phyloP scores from a whole-genome alignment of 2,113 vertebrate species.

The Anser brachyrhynchus region DNA sequence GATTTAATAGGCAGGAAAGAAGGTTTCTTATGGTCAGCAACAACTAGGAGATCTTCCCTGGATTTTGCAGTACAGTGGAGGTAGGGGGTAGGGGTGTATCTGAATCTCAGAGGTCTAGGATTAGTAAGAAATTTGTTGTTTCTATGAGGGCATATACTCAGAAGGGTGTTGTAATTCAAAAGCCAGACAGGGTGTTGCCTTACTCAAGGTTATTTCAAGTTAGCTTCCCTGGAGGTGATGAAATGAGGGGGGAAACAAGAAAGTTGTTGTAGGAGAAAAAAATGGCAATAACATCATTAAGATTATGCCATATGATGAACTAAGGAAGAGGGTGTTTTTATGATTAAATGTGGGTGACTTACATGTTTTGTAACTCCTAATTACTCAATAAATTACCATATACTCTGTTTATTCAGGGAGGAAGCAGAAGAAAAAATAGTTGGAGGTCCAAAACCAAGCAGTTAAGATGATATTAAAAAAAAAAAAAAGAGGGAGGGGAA shows the following conservation, averaged over 20 bases:
- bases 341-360: conserved; percentile 50
- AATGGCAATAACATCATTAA: conserved; percentile 50
- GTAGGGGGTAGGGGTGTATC: fast-evolving
- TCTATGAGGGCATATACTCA: neutral
- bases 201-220: neutral
- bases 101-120: neutral
- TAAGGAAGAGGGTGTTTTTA: conserved; percentile 53
- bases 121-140: neutral
- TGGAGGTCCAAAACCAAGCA: conserved; percentile 35
- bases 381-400: conserved; percentile 61
- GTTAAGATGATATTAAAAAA: conserved; percentile 44
- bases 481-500: neutral
- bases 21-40: neutral
- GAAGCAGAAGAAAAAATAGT: conserved; percentile 43
- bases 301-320: conserved; percentile 38
- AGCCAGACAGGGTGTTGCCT: neutral
- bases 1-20: neutral
- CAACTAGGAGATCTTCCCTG: neutral
- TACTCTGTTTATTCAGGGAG: conserved; percentile 43
- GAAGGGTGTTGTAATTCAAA: neutral
- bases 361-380: conserved; percentile 58
- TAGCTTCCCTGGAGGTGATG: conserved; percentile 13
- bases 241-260: neutral
- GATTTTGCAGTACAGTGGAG: neutral
- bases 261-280: neutral